Conservation (phyloP, 2,888 invertebrate species). For the Ctenicera cuprea region DNA sequence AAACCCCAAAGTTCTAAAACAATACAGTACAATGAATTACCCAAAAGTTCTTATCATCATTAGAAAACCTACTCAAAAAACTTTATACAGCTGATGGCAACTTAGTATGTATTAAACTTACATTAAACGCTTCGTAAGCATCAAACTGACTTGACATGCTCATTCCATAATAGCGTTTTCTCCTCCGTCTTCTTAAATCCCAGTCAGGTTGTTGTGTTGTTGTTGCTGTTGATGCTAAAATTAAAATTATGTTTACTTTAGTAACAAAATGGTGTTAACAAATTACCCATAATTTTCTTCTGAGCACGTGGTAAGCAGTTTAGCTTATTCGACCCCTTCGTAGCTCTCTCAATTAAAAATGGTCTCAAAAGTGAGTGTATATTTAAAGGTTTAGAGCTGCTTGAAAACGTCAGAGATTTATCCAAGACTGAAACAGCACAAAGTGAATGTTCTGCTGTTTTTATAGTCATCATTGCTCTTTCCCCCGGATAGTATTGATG, state of each 20-base stretch:
- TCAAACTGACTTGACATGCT: conserved; percentile 65
- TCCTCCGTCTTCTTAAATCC: conserved; percentile 54
- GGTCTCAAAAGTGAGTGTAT: conserved; percentile 60
- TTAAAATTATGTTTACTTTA: not conserved
- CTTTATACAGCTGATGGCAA: too few relatives aligned
- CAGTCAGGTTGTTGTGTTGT: conserved; percentile 42
- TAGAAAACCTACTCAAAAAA: too few relatives aligned
- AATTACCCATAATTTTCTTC: conserved; percentile 58
- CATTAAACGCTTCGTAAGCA: conserved; percentile 67
- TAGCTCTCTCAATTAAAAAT: conserved; percentile 58
- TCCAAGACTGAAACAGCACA: conserved; percentile 78
- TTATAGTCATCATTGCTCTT: conserved; percentile 72
- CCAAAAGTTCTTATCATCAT: not conserved
- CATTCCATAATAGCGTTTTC: conserved; percentile 62
- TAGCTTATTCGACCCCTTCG: conserved; percentile 59
- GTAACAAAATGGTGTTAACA: not conserved
- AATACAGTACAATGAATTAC: conserved; percentile 29
- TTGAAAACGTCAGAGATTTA: conserved; percentile 74
- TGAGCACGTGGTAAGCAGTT: conserved; percentile 56
- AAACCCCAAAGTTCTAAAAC: conserved; percentile 73
- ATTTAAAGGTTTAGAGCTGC: conserved; percentile 57
- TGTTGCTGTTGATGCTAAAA: not conserved
- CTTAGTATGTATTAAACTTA: conserved; percentile 55
- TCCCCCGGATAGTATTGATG: conserved; percentile 74
- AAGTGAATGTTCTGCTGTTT: conserved; percentile 74